Evolutionary conservation across 2,888 invertebrate species (phyloP).

Genomic region (Phania funesta): DNA sequence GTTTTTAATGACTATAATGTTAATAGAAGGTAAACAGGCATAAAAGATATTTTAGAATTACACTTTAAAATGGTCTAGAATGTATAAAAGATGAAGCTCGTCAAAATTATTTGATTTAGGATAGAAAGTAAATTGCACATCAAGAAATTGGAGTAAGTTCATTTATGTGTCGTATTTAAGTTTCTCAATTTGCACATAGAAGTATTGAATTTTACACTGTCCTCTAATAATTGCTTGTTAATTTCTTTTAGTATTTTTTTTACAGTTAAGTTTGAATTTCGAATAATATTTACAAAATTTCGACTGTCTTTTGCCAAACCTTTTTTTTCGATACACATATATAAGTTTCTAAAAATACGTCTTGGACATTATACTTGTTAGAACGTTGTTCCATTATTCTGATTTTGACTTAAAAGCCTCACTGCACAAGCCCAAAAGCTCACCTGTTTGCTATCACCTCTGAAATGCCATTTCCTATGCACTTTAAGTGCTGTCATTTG

Average conservation of each 20-base stretch:
- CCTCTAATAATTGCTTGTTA: background rate
- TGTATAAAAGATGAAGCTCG: too few species aligned
- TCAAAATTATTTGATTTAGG: too few species aligned
- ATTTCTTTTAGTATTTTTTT: background rate
- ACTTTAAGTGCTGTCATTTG: slow-evolving; percentile 80
- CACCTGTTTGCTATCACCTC: slow-evolving; percentile 81
- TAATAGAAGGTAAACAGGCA: too few species aligned
- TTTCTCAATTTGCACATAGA: background rate
- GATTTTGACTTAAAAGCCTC: slow-evolving; percentile 71
- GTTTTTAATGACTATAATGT: too few species aligned
- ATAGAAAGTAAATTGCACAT: too few species aligned
- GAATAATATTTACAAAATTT: slow-evolving; percentile 30
- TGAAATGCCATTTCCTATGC: slow-evolving; percentile 81
- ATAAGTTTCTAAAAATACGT: slow-evolving; percentile 14
- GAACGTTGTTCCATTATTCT: slow-evolving; percentile 16
- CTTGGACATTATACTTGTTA: slow-evolving; percentile 52
- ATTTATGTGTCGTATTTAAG: too few species aligned
- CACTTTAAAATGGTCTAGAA: too few species aligned
- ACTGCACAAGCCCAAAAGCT: slow-evolving; percentile 79
- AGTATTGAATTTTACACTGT: background rate
- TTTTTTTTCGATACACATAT: slow-evolving; percentile 7
- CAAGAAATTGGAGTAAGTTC: too few species aligned
- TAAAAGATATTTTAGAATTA: too few species aligned
- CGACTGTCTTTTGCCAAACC: slow-evolving; percentile 60
- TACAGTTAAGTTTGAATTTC: background rate